phyloP scores from a whole-genome alignment of 2,797 vertebrate species.

The Serranus cabrilla region DNA sequence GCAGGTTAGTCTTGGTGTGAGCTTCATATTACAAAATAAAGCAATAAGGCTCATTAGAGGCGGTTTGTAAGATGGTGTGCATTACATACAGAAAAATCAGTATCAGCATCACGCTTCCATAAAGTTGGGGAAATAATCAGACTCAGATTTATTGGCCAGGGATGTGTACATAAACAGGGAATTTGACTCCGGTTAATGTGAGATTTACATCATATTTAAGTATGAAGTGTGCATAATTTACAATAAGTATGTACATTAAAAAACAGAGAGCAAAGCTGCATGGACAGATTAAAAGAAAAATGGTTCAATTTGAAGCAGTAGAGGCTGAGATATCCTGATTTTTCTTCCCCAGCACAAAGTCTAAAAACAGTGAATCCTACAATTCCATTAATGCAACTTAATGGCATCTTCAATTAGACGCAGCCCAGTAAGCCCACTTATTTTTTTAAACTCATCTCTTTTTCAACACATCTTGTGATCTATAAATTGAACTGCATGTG shows the following conservation, averaged over 20 bases:
- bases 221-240: no score
- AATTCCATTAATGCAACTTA: not conserved
- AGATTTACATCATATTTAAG: no score
- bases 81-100: not conserved
- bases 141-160: no score
- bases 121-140: not conserved
- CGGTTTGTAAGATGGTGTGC: not conserved
- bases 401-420: no score
- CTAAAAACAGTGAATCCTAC: no score
- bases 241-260: no score
- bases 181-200: no score
- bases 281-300: not conserved
- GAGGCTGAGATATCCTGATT: not conserved
- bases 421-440: no score
- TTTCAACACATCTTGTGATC: no score
- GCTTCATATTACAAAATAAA: not conserved
- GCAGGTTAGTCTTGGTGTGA: not conserved
- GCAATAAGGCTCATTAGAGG: not conserved
- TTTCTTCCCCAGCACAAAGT: not conserved
- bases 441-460: no score
- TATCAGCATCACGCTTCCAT: not conserved
- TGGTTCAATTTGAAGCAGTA: not conserved
- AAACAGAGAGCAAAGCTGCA: no score
- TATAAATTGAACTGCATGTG: not conserved
- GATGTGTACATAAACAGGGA: no score